phyloP scores from a whole-genome alignment of 1,140 invertebrate species.

The Cardiocondyla obscurior region DNA sequence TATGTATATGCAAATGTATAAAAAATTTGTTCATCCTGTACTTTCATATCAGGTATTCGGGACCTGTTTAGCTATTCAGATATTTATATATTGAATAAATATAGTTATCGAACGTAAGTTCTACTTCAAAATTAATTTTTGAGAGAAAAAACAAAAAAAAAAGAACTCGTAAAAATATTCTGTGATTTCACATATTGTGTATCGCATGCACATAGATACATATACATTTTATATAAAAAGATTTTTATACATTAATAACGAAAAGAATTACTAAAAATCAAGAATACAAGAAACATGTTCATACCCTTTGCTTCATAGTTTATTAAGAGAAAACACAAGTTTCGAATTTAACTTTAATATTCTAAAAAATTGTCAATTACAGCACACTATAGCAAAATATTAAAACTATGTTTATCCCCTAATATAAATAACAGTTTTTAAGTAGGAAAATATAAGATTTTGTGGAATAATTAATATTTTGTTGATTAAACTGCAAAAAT shows the following conservation, averaged over 20 bases:
- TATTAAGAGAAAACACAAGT: neutral
- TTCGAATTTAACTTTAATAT: slow-evolving; percentile 25
- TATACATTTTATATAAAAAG: slow-evolving; percentile 42
- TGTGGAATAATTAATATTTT: slow-evolving; percentile 18
- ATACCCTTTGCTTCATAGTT: slow-evolving; percentile 4
- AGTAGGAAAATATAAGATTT: slow-evolving; percentile 24
- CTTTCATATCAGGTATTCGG: neutral
- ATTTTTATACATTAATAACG: slow-evolving; percentile 20
- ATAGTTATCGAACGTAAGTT: slow-evolving; percentile 2
- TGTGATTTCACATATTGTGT: slow-evolving; percentile 23
- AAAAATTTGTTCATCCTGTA: neutral
- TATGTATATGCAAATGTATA: neutral
- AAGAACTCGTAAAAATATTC: slow-evolving; percentile 40
- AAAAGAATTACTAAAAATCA: slow-evolving; percentile 2
- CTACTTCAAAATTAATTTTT: too few species aligned
- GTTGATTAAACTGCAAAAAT: neutral
- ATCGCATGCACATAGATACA: neutral
- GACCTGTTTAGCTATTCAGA: neutral
- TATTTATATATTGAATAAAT: neutral
- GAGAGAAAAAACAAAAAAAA: slow-evolving; percentile 11
- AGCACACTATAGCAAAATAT: neutral
- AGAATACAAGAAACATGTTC: neutral
- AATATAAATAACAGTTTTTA: slow-evolving; percentile 21
- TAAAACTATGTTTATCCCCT: slow-evolving; percentile 17
- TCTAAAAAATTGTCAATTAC: slow-evolving; percentile 34